Evolutionary conservation across 2,888 invertebrate species (phyloP), one percentile per base, ranked within the genome.

Genomic region (Timema cristinae): DNA sequence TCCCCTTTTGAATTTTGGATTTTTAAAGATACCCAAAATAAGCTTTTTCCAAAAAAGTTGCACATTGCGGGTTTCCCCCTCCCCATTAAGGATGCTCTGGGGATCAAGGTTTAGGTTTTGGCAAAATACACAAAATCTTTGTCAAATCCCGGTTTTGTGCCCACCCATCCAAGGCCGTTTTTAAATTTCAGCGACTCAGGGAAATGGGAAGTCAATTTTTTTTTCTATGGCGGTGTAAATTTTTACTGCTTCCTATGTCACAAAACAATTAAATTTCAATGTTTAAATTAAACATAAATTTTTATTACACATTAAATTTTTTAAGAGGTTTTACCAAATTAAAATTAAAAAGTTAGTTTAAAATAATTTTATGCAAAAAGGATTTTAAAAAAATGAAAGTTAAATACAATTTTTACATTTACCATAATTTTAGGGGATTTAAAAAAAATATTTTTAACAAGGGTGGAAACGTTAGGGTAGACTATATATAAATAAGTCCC

Each of bases 61-160:
- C 0, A 79, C 78, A 71, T 83, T 81, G n/a, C 78, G 79, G 5
- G n/a, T n/a, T n/a, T 81, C 77, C 66, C 81, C 83, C 79, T 76
- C 77, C 52, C 76, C 50, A 75, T 79, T 75, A 32, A 79, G 76
- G 70, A 77, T 66, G 78, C 75, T 72, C 79, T 80, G 50, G 81
- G 71, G 69, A 80, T 73, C 15, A 75, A 71, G 74, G n/a, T n/a
- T 77, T 78, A 0, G 76, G 70, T 61, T 76, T 73, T 63, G 68
- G 68, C 7, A 74, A 50, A 47, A 73, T 67, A 5, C 66, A 52
- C 11, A n/a, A 32, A 48, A 16, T 79, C 70, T 32, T 76, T 73
- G 7, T 77, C 70, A 50, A 84, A n/a, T n/a, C 76, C 75, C 81
- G 81, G 0, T 80, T 76, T 71, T 80, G 78, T 2, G 81, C 78